Evolutionary conservation across 2,797 vertebrate species (phyloP).

Genomic region (Neoniphon sammara): DNA sequence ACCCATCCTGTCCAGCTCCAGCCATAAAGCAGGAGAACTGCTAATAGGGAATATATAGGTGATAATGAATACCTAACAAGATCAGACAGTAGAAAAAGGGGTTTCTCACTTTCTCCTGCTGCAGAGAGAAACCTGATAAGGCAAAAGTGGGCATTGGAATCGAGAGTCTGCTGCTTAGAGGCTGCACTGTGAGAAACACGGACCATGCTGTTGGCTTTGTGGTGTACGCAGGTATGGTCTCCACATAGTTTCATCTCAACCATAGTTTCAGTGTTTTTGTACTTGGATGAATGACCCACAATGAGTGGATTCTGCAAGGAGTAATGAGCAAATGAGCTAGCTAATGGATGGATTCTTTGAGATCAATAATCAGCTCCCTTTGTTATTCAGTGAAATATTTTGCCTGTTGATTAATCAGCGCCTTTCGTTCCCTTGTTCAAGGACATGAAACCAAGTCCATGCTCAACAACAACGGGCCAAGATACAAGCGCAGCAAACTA

Average conservation of each 20-base stretch:
- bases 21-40: constrained; percentile 56
- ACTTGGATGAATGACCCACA: not conserved
- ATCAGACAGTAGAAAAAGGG: constrained; percentile 63
- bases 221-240: constrained; percentile 90
- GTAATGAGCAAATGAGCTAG: not conserved
- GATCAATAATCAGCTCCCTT: constrained; percentile 11
- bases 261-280: not conserved
- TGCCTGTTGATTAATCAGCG: constrained; percentile 2
- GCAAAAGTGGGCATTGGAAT: constrained; percentile 88
- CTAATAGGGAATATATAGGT: constrained; percentile 66
- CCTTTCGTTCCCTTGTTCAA: constrained; percentile 69
- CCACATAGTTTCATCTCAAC: constrained; percentile 8
- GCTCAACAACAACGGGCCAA: constrained; percentile 91
- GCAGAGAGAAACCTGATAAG: constrained; percentile 88
- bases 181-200: constrained; percentile 93
- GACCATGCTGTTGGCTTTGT: constrained; percentile 90
- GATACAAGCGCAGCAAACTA: constrained; percentile 94
- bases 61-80: constrained; percentile 73
- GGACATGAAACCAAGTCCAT: constrained; percentile 96
- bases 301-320: not conserved
- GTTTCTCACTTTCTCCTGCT: constrained; percentile 66
- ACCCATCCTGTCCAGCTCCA: constrained; percentile 47
- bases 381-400: not conserved
- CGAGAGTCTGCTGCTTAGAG: constrained; percentile 92
- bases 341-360: not conserved